phyloP scores from a whole-genome alignment of 2,888 invertebrate genomes.

The Acronicta psi region DNA sequence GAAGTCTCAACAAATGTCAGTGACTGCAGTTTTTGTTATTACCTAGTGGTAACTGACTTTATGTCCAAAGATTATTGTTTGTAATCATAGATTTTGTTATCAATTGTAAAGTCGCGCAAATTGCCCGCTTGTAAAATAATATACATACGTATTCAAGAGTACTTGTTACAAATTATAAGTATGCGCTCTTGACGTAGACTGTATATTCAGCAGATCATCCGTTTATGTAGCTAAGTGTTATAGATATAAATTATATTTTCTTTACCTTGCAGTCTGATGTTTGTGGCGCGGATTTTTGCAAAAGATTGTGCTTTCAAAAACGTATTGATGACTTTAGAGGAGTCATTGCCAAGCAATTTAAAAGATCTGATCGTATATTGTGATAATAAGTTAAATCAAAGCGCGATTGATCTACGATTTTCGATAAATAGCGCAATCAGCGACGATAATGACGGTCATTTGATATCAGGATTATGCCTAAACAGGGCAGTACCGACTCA shows the following conservation, averaged over 20 bases:
- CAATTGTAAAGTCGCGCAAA: slow-evolving; percentile 18
- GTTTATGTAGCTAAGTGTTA: slow-evolving; percentile 2
- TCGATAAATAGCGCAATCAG: slow-evolving; percentile 66
- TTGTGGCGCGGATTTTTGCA: slow-evolving; percentile 1
- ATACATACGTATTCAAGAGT: slow-evolving; percentile 6
- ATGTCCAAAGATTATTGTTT: slow-evolving; percentile 29
- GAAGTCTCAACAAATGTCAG: no score
- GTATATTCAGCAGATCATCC: slow-evolving; percentile 25
- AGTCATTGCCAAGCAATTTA: slow-evolving; percentile 46
- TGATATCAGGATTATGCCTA: slow-evolving; percentile 63
- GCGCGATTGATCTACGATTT: slow-evolving; percentile 61
- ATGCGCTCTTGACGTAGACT: slow-evolving; percentile 18
- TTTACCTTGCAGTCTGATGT: slow-evolving; percentile 3
- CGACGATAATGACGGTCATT: slow-evolving; percentile 60
- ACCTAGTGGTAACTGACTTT: no score
- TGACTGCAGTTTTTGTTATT: no score
- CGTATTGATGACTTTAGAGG: slow-evolving; percentile 17
- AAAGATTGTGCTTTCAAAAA: slow-evolving; percentile 4
- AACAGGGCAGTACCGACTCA: slow-evolving; percentile 32
- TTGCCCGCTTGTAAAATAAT: slow-evolving; percentile 15
- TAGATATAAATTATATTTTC: slow-evolving; percentile 1
- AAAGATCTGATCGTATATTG: slow-evolving; percentile 29
- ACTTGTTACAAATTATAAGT: slow-evolving; percentile 28
- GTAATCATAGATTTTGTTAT: slow-evolving; percentile 38
- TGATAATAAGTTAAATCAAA: slow-evolving; percentile 63